Conservation (phyloP, 2,113 vertebrate species). For the Lipophrys pholis region DNA sequence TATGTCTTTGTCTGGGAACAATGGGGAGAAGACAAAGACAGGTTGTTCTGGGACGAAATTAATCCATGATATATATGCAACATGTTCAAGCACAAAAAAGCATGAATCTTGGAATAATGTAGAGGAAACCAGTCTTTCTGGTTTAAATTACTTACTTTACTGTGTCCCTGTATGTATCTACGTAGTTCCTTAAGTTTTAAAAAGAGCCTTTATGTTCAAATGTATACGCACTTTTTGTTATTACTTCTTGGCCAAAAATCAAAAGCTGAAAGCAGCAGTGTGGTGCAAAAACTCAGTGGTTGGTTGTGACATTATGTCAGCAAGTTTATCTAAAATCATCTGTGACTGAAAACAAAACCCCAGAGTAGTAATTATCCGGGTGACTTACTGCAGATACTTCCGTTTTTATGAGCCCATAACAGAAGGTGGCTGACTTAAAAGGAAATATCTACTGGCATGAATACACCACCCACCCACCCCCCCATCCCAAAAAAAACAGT, state of each 20-base stretch:
- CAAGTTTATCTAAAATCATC: constrained; percentile 67
- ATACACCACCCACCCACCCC: constrained; percentile 45
- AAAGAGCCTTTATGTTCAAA: not conserved
- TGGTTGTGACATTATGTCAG: constrained; percentile 52
- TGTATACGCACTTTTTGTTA: not conserved
- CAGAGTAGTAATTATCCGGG: constrained; percentile 61
- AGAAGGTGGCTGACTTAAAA: constrained; percentile 46
- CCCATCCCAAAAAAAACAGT: constrained; percentile 57
- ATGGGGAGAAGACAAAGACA: constrained; percentile 68
- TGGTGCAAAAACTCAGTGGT: constrained; percentile 15
- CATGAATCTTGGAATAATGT: not conserved
- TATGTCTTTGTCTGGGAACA: constrained; percentile 73
- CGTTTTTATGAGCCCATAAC: constrained; percentile 50
- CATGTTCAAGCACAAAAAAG: constrained; percentile 33
- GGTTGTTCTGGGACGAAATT: constrained; percentile 58
- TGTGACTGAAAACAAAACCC: constrained; percentile 60
- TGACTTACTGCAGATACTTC: constrained; percentile 49
- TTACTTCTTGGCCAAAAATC: not conserved
- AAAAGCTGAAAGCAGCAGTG: constrained; percentile 12
- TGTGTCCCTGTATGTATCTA: no score
- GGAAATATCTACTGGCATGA: constrained; percentile 48
- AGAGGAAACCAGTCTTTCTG: not conserved
- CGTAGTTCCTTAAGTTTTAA: no score
- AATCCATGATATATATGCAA: constrained; percentile 52
- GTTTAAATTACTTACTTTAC: not conserved